Conservation (phyloP, 2,113 vertebrate species). For the Alethe castanea region DNA sequence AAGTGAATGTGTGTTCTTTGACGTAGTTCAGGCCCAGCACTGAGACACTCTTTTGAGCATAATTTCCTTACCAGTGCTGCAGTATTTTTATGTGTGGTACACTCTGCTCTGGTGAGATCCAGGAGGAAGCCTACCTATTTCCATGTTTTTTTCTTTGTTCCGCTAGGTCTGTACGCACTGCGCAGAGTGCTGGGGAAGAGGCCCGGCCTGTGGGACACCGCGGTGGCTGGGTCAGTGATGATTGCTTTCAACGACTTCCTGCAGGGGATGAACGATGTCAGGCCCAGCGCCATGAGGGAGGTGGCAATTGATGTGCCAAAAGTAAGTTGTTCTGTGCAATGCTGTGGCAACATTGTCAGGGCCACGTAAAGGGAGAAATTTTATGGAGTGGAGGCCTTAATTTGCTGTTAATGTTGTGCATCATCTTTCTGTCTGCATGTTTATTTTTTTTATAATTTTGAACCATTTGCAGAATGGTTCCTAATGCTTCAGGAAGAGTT, state of each 20-base stretch:
- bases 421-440: background rate
- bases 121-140: background rate
- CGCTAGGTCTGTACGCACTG: constrained; percentile 83
- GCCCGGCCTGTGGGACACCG: constrained; percentile 70
- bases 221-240: constrained; percentile 77
- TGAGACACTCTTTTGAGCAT: background rate
- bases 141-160: background rate
- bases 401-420: background rate
- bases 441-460: background rate
- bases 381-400: background rate
- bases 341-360: constrained; percentile 15
- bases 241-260: constrained; percentile 86
- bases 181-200: constrained; percentile 73
- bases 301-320: constrained; percentile 94
- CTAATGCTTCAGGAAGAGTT: background rate
- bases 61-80: background rate
- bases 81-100: background rate
- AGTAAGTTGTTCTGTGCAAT: constrained; percentile 72
- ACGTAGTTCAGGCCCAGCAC: background rate
- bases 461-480: background rate
- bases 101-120: background rate
- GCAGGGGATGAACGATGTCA: constrained; percentile 86
- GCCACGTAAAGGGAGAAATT: background rate
- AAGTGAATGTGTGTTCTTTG: background rate
- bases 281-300: constrained; percentile 98